phyloP scores from a whole-genome alignment of 2,797 vertebrate species.

The Lithobates sylvaticus region DNA sequence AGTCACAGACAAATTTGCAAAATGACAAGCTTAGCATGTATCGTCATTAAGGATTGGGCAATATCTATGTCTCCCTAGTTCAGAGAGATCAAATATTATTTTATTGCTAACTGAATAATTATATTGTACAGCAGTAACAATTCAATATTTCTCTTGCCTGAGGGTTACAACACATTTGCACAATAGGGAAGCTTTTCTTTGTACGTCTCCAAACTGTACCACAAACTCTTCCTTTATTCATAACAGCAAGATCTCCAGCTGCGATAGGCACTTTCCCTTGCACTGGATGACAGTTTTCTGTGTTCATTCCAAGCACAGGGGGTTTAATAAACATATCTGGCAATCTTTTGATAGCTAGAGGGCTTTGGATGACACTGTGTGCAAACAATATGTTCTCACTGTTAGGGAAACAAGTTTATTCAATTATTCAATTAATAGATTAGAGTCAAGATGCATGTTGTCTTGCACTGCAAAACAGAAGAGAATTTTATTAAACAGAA shows the following conservation, averaged over 20 bases:
- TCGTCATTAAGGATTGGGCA: conserved; percentile 61
- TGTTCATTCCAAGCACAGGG: conserved; percentile 87
- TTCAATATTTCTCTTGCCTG: conserved; percentile 80
- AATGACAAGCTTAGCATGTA: conserved; percentile 44
- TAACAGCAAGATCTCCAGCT: conserved; percentile 86
- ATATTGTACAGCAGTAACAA: conserved; percentile 81
- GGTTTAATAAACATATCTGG: conserved; percentile 98
- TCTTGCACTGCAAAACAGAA: conserved; percentile 82
- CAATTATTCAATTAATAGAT: conserved; percentile 98
- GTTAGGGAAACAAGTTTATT: conserved; percentile 95
- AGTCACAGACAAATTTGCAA: background rate
- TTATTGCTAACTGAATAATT: conserved; percentile 78
- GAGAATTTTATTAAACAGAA: conserved; percentile 76
- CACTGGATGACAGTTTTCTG: conserved; percentile 87
- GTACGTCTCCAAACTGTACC: conserved; percentile 82
- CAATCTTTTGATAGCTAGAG: conserved; percentile 88
- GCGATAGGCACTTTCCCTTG: conserved; percentile 85
- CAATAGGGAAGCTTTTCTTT: conserved; percentile 83
- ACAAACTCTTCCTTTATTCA: conserved; percentile 88
- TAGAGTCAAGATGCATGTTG: conserved; percentile 90
- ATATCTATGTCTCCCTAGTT: conserved; percentile 71
- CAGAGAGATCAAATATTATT: conserved; percentile 71
- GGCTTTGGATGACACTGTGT: conserved; percentile 90
- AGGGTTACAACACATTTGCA: conserved; percentile 86
- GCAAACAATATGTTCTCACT: conserved; percentile 86